phyloP scores from a whole-genome alignment of 2,113 vertebrate genomes.

The Corythornis madagascariensis region DNA sequence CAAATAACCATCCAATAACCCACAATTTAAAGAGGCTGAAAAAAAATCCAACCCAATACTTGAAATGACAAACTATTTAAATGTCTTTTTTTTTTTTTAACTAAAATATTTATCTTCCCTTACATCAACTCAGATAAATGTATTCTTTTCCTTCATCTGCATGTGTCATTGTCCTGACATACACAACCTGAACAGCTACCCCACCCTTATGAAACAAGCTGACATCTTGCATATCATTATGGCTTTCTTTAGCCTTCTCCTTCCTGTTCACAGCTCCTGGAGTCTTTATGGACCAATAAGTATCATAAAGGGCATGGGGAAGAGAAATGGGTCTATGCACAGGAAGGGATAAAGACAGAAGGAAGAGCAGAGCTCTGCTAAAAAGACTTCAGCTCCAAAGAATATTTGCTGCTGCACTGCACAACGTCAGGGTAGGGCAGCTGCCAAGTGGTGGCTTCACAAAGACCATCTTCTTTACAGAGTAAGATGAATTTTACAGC shows the following conservation, averaged over 20 bases:
- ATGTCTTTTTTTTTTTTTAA: background rate
- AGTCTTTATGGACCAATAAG: background rate
- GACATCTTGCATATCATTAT: background rate
- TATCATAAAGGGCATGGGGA: background rate
- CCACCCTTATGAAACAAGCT: background rate
- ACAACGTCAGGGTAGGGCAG: background rate
- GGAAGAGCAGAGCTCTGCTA: background rate
- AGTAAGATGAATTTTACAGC: background rate
- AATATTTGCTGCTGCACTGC: background rate
- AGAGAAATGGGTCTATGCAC: background rate
- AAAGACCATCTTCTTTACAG: background rate
- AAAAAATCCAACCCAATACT: background rate
- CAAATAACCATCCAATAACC: background rate
- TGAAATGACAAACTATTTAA: background rate
- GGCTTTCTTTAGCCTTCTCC: background rate
- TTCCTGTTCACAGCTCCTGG: background rate
- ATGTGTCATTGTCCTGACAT: background rate
- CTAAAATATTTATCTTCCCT: background rate
- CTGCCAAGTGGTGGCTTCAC: background rate
- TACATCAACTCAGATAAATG: background rate
- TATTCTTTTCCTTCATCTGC: background rate
- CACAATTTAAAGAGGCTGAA: background rate
- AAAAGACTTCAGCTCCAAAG: background rate
- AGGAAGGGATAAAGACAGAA: background rate
- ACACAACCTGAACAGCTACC: background rate